phyloP scores from a whole-genome alignment of 2,797 vertebrate species.

The Channallabes apus region DNA sequence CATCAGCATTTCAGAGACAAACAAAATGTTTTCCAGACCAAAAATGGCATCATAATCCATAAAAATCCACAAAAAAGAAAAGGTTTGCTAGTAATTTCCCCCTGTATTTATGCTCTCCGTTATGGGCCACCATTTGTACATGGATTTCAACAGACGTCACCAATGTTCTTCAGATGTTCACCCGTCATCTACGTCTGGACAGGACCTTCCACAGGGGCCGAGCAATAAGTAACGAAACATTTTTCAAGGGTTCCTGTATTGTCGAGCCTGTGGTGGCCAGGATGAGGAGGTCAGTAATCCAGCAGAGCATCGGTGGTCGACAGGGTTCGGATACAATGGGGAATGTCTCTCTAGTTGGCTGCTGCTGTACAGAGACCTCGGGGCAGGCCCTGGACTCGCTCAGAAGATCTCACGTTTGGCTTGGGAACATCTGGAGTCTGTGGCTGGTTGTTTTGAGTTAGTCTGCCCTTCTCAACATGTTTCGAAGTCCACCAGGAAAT shows the following conservation, averaged over 20 bases:
- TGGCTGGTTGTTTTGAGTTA: background rate
- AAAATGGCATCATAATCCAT: no score
- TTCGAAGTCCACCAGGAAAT: background rate
- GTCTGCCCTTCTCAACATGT: background rate
- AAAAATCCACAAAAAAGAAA: no score
- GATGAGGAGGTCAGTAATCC: background rate
- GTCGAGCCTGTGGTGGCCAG: background rate
- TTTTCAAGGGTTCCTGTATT: background rate
- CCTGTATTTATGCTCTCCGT: no score
- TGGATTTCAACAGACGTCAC: background rate
- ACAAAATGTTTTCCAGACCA: no score
- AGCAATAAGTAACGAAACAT: background rate
- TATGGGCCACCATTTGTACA: no score
- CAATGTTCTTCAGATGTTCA: conserved; percentile 1
- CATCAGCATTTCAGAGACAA: no score
- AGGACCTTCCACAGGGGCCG: background rate
- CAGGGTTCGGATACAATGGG: background rate
- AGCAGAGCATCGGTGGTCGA: background rate
- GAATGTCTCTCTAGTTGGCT: background rate
- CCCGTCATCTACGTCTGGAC: background rate
- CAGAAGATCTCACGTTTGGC: background rate
- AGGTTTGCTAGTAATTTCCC: no score
- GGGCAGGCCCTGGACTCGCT: background rate
- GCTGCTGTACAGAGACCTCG: background rate
- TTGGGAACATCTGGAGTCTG: background rate